Evolutionary conservation across 2,888 invertebrate genomes (phyloP), one percentile per base, ranked within the genome.

Genomic region (Melinopterus prodromus): DNA sequence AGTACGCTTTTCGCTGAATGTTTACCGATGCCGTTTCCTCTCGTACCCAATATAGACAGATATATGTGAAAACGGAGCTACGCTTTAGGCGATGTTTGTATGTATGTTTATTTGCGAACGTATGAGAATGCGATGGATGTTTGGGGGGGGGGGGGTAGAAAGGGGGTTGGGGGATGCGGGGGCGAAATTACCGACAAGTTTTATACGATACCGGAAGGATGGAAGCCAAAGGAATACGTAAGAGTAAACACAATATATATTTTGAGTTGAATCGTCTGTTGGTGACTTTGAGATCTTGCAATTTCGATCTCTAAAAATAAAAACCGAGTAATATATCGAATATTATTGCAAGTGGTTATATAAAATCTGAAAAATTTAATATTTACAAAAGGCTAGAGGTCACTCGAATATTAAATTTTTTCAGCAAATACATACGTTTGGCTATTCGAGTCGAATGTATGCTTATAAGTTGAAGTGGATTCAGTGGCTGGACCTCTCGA

Each of bases 171-270:
- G 26, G 53, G 3, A 53, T 9, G 53, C 9, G 1, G 53, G 7
- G 5, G 53, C 12, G 12, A 53, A 7, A 53, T 9, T 53, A 53
- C 12, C 53, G 53, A 53, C 53, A 53, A 9, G 6, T 38, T 38
- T 38, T 38, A 38, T 38, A 9, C 38, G 38, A 38, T 9, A 38
- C 9, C 38, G 38, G 9, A 38, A 6, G 38, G 9, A 38, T 6
- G 9, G 38, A 38, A 38, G 6, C 38, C 38, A 38, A 38, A 38
- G 38, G 38, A n/a, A n/a, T n/a, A n/a, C n/a, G n/a, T n/a, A n/a
- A n/a, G n/a, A n/a, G 71, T 71, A 71, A 71, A 71, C 71, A 71
- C 71, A 35, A 71, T 71, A 71, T 71, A 71, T 71, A 71, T 71
- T 71, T 71, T 35, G 16, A 71, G 26, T 26, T 2, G 2, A 26